Base-by-base conservation (phyloP, 2,888 invertebrate genomes). In the Lepidonotus clava region DNA sequence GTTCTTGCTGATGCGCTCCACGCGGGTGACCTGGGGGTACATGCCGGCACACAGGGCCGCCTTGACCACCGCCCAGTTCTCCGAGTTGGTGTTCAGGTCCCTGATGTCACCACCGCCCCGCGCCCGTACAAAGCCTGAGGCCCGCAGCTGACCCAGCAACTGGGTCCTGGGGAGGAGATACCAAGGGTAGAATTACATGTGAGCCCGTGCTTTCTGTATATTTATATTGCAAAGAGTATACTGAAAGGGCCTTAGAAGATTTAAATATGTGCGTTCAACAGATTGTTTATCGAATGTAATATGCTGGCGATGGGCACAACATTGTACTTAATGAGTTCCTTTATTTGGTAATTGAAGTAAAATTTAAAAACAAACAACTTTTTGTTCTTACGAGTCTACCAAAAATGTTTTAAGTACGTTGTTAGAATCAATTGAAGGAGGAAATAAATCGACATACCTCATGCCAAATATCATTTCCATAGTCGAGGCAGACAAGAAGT, bases 401-500 rank as follows among this genome's bases (percentile, higher is more conserved):
- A n/a, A n/a, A n/a, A n/a, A n/a, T n/a, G n/a, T n/a, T n/a, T n/a
- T n/a, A n/a, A n/a, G n/a, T n/a, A n/a, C n/a, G n/a, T n/a, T n/a
- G n/a, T n/a, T n/a, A n/a, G n/a, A n/a, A n/a, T n/a, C n/a, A n/a
- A n/a, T n/a, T n/a, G n/a, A 76, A 36, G 28, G 77, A 34, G 34
- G 36, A 76, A n/a, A 34, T 41, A 4, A 36, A 41, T 80, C 51
- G 0, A 51, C 86, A 77, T 89, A 94, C 94, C 98, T 96, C 92
- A 97, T 97, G 0, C 97, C 97, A 18, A 96, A 96, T 40, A 99
- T 96, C 96, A 97, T 97, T 92, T 98, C 97, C 97, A 99, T 97
- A 0, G 97, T 96, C 0, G 97, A 96, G 0, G 96, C 95, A 56
- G 97, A 97, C 85, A 98, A 95, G 88, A 96, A 96, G 92, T 97